Base-by-base conservation (phyloP, 2,888 invertebrate species). In the Drosophila demipolita region DNA sequence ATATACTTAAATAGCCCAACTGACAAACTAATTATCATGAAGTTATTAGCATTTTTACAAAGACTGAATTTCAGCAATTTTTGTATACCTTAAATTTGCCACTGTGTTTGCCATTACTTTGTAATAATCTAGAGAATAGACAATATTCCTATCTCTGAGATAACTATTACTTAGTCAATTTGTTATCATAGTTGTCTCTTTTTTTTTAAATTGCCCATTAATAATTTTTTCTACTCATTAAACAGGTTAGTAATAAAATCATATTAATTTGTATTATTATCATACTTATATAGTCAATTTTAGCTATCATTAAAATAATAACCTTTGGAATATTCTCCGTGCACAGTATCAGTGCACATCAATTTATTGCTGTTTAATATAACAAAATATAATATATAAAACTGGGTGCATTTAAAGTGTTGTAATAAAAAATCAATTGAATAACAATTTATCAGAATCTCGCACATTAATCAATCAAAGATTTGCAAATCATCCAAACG, bases 401-500 rank as follows among this genome's bases (percentile, higher is more conserved):
- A 75, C 49, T 64, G 40, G 36, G 20, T 36, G 52, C 59, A 68
- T 23, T 59, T 33, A 32, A 35, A 35, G 33, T 66, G 5, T 38
- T 49, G 52, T 26, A 48, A 45, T 45, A 33, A 33, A 59, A 58
- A 58, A 35, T n/a, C 12, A 35, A 20, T 50, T 29, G 12, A 20
- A 26, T 40, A 29, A 52, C 11, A 12, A 57, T 26, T 36, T 36
- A 20, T 36, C 29, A 26, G 32, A 32, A 33, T 17, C n/a, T 32
- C 11, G 5, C 45, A 15, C 7, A 6, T 29, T 32, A 33, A 42
- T 82, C 64, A 91, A 78, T 92, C 92, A 32, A 92, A 89, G 5
- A 92, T 26, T 1, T 87, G 87, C 70, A 92, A 78, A 17, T 89
- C 88, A 78, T 92, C 90, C 54, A 91, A 80, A 29, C 91, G 91